Percentiles rank a stretch among this genome's conserved stretches.
Conservation (phyloP, 2,888 invertebrate genomes). For the Sinhomidia bicolor region DNA sequence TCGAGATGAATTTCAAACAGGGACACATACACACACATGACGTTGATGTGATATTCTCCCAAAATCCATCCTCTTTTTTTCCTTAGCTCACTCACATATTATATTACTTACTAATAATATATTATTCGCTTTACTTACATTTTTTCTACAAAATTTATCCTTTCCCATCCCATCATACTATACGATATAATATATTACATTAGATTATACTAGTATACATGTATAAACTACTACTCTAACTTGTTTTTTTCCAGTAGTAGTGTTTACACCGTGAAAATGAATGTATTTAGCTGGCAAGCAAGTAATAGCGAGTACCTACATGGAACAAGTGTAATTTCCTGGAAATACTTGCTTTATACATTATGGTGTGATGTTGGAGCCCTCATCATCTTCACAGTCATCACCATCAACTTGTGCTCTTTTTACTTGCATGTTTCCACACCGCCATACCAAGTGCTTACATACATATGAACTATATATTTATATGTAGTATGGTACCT, state of each 20-base stretch:
- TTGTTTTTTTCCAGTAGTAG: no score
- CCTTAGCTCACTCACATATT: neutral
- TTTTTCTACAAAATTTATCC: neutral
- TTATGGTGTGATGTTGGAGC: constrained; percentile 52
- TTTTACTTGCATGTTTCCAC: constrained; percentile 13
- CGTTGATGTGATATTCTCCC: constrained; percentile 20
- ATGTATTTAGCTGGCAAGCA: constrained; percentile 23
- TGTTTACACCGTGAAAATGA: neutral
- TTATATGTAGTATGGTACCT: no score
- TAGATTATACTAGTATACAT: neutral
- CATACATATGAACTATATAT: no score
- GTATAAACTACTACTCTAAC: neutral
- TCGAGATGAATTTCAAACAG: constrained; percentile 63
- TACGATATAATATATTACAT: neutral
- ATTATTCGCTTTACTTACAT: no score
- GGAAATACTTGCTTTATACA: constrained; percentile 49
- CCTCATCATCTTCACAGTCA: constrained; percentile 62
- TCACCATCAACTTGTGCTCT: constrained; percentile 45
- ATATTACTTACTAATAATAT: neutral
- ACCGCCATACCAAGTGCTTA: constrained; percentile 26
- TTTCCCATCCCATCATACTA: no score
- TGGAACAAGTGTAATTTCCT: constrained; percentile 66
- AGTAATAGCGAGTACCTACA: constrained; percentile 12
- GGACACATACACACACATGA: constrained; percentile 30
- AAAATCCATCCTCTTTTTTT: neutral